These are phyloP conservation scores for Eutolmus rufibarbis DNA, from an alignment of 2,888 invertebrate species.

Conservation along the genomic window DNA sequence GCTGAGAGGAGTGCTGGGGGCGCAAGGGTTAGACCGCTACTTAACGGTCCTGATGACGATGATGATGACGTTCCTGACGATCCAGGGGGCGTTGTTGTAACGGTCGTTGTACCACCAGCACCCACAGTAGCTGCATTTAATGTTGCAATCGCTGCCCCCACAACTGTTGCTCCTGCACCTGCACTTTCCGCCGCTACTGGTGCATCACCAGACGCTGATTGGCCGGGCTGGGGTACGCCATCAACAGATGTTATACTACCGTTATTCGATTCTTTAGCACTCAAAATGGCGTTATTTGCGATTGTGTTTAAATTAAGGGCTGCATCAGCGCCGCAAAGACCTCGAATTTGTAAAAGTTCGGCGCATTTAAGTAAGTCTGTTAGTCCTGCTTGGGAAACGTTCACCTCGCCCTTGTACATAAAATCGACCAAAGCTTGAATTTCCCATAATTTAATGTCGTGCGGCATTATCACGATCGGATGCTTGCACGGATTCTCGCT, in stretches of 20 bases:
- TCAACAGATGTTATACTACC: neutral
- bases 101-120: constrained; percentile 39
- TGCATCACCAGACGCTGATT: neutral
- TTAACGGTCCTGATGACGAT: constrained; percentile 56
- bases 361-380: constrained; percentile 83
- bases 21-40: neutral
- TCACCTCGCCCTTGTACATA: constrained; percentile 90
- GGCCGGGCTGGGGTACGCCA: neutral
- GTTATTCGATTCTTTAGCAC: constrained; percentile 1
- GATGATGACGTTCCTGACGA: constrained; percentile 53
- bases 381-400: constrained; percentile 83
- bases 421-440: constrained; percentile 87
- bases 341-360: constrained; percentile 82
- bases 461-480: constrained; percentile 81
- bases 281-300: constrained; percentile 49
- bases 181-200: neutral
- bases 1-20: neutral
- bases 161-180: neutral
- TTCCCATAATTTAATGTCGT: constrained; percentile 84
- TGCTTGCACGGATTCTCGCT: constrained; percentile 87
- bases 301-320: constrained; percentile 59
- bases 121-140: neutral
- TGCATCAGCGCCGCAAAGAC: constrained; percentile 64
- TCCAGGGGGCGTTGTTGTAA: constrained; percentile 45
- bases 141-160: neutral